Conservation (phyloP, 2,888 invertebrate species). For the Dinocampus coccinellae region DNA sequence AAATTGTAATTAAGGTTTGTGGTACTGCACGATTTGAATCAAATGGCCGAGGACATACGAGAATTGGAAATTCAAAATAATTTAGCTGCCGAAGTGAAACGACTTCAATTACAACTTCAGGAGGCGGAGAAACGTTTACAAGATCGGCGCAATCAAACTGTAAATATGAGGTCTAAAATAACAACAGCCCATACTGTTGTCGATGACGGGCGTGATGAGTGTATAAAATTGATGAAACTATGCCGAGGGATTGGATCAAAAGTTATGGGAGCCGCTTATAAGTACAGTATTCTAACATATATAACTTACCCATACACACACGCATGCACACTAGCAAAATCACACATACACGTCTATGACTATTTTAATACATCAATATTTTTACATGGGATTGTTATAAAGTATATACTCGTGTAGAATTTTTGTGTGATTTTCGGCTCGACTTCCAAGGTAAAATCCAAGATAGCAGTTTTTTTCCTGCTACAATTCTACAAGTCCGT, state of each 20-base stretch:
- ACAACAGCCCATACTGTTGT: slow-evolving; percentile 57
- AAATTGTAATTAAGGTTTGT: slow-evolving; percentile 54
- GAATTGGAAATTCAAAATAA: slow-evolving; percentile 61
- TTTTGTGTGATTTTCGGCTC: too few relatives aligned
- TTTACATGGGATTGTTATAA: neutral
- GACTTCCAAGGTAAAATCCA: too few relatives aligned
- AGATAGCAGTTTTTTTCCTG: too few relatives aligned
- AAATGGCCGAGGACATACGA: slow-evolving; percentile 61
- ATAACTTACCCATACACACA: neutral
- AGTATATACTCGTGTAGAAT: neutral
- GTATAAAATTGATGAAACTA: slow-evolving; percentile 59
- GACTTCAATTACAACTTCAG: slow-evolving; percentile 57
- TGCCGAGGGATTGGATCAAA: slow-evolving; percentile 60
- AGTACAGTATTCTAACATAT: slow-evolving; percentile 52
- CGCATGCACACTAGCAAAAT: neutral
- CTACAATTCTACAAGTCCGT: too few relatives aligned
- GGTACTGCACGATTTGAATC: slow-evolving; percentile 63
- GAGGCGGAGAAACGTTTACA: slow-evolving; percentile 58
- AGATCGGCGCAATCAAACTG: slow-evolving; percentile 57
- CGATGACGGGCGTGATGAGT: slow-evolving; percentile 59
- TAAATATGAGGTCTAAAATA: slow-evolving; percentile 57
- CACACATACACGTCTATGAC: neutral
- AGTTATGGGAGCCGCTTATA: slow-evolving; percentile 60
- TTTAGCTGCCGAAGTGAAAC: slow-evolving; percentile 57
- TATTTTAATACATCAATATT: neutral